Evolutionary conservation across 30 jellyfish, hydroid and myxozoan species (phyloP).

Genomic region (Cassiopea andromeda): DNA sequence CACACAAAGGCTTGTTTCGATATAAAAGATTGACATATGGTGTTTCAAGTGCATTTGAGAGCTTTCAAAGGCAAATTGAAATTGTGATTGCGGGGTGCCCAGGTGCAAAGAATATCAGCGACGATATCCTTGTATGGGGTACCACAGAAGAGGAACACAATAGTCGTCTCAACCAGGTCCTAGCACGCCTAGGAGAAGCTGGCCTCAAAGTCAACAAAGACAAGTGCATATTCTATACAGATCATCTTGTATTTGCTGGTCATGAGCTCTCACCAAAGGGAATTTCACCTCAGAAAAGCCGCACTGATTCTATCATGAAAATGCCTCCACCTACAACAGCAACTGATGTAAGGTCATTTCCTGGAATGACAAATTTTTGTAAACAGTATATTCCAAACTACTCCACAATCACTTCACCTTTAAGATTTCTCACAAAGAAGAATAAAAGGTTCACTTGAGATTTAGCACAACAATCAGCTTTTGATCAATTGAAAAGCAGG

Average conservation of each 20-base stretch:
- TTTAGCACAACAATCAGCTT: conserved; percentile 32
- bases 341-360: conserved; percentile 40
- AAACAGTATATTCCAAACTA: conserved; percentile 19
- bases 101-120: conserved; percentile 48
- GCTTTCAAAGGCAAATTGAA: conserved; percentile 44
- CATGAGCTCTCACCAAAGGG: conserved; percentile 24
- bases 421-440: background rate
- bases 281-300: conserved; percentile 21
- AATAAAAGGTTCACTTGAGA: conserved; percentile 9
- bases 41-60: conserved; percentile 37
- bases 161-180: conserved; percentile 22
- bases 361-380: conserved; percentile 17
- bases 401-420: conserved; percentile 14
- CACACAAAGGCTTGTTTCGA: conserved; percentile 53
- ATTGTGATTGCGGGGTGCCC: conserved; percentile 12
- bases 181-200: background rate
- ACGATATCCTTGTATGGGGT: conserved; percentile 60
- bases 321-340: conserved; percentile 38
- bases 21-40: conserved; percentile 19
- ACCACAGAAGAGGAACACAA: conserved; percentile 33
- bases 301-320: conserved; percentile 3
- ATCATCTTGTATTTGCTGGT: conserved; percentile 20
- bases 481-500: conserved; percentile 10
- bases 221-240: background rate
- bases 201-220: conserved; percentile 11